Evolutionary conservation across 2,797 vertebrate genomes (phyloP).

Genomic region (Pelodytes ibericus): DNA sequence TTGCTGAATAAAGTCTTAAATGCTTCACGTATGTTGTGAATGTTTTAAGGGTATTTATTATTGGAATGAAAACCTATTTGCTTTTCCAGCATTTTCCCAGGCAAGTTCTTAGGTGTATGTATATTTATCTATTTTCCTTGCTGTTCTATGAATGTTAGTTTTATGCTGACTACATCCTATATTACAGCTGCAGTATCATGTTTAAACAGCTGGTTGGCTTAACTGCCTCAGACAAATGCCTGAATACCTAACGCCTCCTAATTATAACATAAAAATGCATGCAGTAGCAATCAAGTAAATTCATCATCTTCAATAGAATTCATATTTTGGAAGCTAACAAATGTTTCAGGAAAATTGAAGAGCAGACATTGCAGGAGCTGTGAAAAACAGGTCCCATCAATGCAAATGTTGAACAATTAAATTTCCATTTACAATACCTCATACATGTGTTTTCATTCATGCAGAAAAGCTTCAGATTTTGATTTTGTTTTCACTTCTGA

Average conservation of each 20-base stretch:
- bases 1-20: constrained; percentile 96
- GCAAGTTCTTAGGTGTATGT: constrained; percentile 34
- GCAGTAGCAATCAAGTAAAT: constrained; percentile 49
- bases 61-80: constrained; percentile 4
- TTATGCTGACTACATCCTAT: constrained; percentile 63
- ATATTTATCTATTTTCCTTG: constrained; percentile 45
- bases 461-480: constrained; percentile 33
- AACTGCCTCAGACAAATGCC: constrained; percentile 58
- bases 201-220: constrained; percentile 61
- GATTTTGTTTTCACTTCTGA: constrained; percentile 36
- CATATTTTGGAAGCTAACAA: constrained; percentile 29
- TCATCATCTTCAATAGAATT: constrained; percentile 42
- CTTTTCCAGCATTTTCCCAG: constrained; percentile 8
- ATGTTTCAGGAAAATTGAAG: constrained; percentile 58
- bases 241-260: constrained; percentile 53
- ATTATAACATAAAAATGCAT: constrained; percentile 46
- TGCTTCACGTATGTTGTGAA: constrained; percentile 65
- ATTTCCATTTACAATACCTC: constrained; percentile 17
- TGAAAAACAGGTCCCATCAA: constrained; percentile 52
- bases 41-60: constrained; percentile 31
- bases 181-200: constrained; percentile 61
- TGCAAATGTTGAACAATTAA: constrained; percentile 42
- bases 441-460: constrained; percentile 30
- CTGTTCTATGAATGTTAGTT: constrained; percentile 67
- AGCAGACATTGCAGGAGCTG: constrained; percentile 59